Percentiles rank a stretch among this genome's conserved stretches.
These are phyloP conservation scores for Sesia bembeciformis DNA, from an alignment of 2,888 invertebrate genomes.

Conservation along the genomic window DNA sequence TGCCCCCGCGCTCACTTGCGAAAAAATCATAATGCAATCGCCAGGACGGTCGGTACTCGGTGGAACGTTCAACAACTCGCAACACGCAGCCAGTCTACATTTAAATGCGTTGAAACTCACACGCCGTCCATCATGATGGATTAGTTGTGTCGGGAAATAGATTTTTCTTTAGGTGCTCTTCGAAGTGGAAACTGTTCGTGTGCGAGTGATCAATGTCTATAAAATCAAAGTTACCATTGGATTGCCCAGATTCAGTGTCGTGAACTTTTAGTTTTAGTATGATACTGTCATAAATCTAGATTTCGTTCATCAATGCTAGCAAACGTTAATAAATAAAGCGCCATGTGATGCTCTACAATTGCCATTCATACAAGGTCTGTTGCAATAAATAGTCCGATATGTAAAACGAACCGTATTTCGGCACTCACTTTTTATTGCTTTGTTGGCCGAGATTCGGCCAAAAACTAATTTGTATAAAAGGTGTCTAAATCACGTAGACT, in stretches of 20 bases:
- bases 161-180: slow-evolving; percentile 57
- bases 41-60: slow-evolving; percentile 59
- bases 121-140: slow-evolving; percentile 70
- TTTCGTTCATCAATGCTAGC: too few species aligned
- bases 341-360: slow-evolving; percentile 9
- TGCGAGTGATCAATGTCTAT: slow-evolving; percentile 27
- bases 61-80: slow-evolving; percentile 64
- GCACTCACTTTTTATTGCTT: slow-evolving; percentile 13
- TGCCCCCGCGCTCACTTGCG: slow-evolving; percentile 67
- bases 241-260: slow-evolving; percentile 57
- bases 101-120: slow-evolving; percentile 71
- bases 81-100: slow-evolving; percentile 69
- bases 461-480: slow-evolving; percentile 20
- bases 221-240: slow-evolving; percentile 56
- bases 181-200: slow-evolving; percentile 42
- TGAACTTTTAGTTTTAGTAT: slow-evolving; percentile 31
- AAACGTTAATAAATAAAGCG: slow-evolving; percentile 2
- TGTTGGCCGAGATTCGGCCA: slow-evolving; percentile 21
- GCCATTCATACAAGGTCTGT: slow-evolving; percentile 1
- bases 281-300: too few species aligned
- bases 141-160: slow-evolving; percentile 58
- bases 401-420: slow-evolving; percentile 7
- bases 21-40: slow-evolving; percentile 73
- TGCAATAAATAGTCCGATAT: slow-evolving; percentile 7
- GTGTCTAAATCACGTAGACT: slow-evolving; percentile 30